A percentile compares a stretch with the other conserved stretches of the same genome.
phyloP scores from a whole-genome alignment of 2,797 vertebrate species.

The Sebastes cheni region DNA sequence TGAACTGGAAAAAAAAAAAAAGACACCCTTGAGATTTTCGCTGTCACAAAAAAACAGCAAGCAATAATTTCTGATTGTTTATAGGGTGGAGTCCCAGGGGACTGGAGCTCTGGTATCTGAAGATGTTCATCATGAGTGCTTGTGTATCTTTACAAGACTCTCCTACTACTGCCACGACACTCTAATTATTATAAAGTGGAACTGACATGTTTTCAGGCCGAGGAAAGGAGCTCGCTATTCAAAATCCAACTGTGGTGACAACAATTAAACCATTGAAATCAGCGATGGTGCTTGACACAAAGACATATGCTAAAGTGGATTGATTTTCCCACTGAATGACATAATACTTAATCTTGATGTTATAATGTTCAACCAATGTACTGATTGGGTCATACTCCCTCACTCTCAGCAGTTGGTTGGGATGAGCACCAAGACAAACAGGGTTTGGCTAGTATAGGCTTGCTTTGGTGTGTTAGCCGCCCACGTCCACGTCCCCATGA shows the following conservation, averaged over 20 bases:
- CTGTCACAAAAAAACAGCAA: slow-evolving; percentile 54
- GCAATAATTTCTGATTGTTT: slow-evolving; percentile 62
- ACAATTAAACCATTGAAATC: background rate
- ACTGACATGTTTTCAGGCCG: background rate
- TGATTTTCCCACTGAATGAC: background rate
- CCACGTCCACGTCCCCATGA: slow-evolving; percentile 60
- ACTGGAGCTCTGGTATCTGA: slow-evolving; percentile 39
- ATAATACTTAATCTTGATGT: background rate
- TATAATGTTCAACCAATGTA: background rate
- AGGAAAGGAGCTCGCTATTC: background rate
- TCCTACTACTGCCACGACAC: slow-evolving; percentile 18
- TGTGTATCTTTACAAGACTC: slow-evolving; percentile 25
- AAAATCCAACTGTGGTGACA: background rate
- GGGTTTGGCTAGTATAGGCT: slow-evolving; percentile 42
- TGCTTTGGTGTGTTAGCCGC: slow-evolving; percentile 40
- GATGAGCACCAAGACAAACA: slow-evolving; percentile 70
- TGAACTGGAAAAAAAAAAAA: slow-evolving; percentile 18
- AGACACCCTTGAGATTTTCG: slow-evolving; percentile 55
- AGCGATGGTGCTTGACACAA: background rate
- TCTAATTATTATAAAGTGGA: slow-evolving; percentile 1
- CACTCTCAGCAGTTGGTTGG: slow-evolving; percentile 26
- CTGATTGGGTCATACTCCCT: background rate
- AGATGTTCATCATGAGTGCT: slow-evolving; percentile 32
- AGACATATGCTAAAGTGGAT: background rate
- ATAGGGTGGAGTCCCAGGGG: slow-evolving; percentile 42